phyloP scores from a whole-genome alignment of 2,888 invertebrate species.

The Nymphalis polychloros region DNA sequence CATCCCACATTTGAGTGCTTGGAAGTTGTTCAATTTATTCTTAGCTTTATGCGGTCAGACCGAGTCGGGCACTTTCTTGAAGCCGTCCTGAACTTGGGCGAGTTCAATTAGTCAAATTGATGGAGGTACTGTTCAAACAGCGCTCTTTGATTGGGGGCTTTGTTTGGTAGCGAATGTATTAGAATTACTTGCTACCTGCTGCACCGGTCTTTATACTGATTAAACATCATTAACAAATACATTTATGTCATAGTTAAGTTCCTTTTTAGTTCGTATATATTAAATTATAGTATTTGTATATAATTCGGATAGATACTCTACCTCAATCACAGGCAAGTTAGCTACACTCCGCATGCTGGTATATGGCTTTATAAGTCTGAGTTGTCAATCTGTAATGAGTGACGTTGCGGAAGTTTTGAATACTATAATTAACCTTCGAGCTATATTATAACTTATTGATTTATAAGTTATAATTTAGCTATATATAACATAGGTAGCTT shows the following conservation, averaged over 20 bases:
- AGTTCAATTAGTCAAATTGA: slow-evolving; percentile 62
- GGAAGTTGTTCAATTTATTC: slow-evolving; percentile 31
- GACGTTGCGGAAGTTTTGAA: no score
- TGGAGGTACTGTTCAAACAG: slow-evolving; percentile 34
- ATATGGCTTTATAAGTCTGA: no score
- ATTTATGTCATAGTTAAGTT: not conserved
- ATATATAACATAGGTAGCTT: not conserved
- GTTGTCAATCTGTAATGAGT: no score
- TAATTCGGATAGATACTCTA: no score
- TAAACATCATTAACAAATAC: not conserved
- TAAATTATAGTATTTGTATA: no score
- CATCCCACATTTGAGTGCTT: slow-evolving; percentile 16
- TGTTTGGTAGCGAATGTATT: slow-evolving; percentile 8
- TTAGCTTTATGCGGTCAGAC: slow-evolving; percentile 28
- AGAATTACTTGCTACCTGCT: slow-evolving; percentile 11
- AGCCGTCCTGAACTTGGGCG: slow-evolving; percentile 34
- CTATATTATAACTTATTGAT: no score
- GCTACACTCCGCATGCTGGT: no score
- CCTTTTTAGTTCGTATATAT: not conserved
- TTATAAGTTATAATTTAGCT: no score
- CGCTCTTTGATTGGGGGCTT: slow-evolving; percentile 25
- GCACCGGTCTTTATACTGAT: slow-evolving; percentile 3
- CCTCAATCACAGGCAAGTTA: no score
- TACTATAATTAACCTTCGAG: no score
- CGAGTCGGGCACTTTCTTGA: slow-evolving; percentile 20